Conservation (phyloP, 1,140 invertebrate genomes). For the Drosophila navojoa region DNA sequence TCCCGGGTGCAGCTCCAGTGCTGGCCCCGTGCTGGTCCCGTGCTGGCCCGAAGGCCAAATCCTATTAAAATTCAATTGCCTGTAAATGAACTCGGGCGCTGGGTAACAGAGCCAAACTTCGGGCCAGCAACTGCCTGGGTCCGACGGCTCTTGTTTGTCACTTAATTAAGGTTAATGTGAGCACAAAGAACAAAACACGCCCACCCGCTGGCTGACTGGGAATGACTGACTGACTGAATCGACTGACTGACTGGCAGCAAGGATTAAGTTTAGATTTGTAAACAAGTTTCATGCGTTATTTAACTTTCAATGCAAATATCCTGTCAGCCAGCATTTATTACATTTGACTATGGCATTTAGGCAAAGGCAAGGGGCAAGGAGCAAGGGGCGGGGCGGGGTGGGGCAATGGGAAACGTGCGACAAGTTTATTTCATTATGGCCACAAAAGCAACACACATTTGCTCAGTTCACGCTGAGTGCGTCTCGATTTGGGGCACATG, state of each 20-base stretch:
- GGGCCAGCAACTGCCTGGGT: background rate
- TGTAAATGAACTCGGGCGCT: slow-evolving; percentile 64
- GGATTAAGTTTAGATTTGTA: slow-evolving; percentile 75
- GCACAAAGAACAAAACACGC: slow-evolving; percentile 39
- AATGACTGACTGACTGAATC: slow-evolving; percentile 14
- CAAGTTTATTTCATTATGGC: slow-evolving; percentile 73
- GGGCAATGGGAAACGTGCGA: slow-evolving; percentile 43
- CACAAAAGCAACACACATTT: slow-evolving; percentile 49
- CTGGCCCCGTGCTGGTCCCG: too few relatives aligned
- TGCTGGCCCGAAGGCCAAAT: slow-evolving; percentile 34
- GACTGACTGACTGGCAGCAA: slow-evolving; percentile 29
- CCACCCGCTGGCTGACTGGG: slow-evolving; percentile 5
- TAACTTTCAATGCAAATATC: slow-evolving; percentile 68
- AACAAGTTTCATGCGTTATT: slow-evolving; percentile 79
- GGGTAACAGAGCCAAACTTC: slow-evolving; percentile 16
- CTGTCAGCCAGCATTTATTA: slow-evolving; percentile 41
- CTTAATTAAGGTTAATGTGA: slow-evolving; percentile 80
- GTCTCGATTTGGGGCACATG: slow-evolving; percentile 8
- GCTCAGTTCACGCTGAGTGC: background rate
- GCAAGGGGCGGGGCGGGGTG: background rate
- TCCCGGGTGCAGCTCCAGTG: too few relatives aligned
- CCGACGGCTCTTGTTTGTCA: slow-evolving; percentile 70
- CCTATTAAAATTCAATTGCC: slow-evolving; percentile 81
- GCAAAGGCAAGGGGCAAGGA: background rate
- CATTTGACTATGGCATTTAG: slow-evolving; percentile 39